Percentiles rank a stretch among this genome's conserved stretches.
These are phyloP conservation scores for Psilanteris sp. DNA, from an alignment of 1,140 invertebrate genomes.

Conservation along the genomic window DNA sequence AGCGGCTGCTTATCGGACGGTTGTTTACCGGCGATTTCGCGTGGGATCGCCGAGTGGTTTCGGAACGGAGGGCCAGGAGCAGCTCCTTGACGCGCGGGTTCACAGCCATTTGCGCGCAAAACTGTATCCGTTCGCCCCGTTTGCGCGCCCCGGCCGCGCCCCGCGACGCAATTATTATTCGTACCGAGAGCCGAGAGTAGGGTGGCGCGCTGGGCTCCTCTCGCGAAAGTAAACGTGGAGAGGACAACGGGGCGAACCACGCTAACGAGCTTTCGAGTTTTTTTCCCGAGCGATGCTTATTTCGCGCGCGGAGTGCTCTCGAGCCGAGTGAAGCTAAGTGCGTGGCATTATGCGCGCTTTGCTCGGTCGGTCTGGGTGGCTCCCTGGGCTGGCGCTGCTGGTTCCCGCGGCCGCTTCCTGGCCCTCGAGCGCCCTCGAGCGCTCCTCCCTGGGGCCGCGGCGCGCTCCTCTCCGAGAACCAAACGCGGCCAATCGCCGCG, in stretches of 20 bases:
- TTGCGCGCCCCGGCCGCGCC: neutral
- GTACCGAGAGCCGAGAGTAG: slow-evolving; percentile 10
- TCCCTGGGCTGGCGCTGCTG: slow-evolving; percentile 38
- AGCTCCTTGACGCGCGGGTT: neutral
- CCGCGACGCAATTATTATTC: slow-evolving; percentile 44
- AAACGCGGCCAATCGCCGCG: slow-evolving; percentile 69
- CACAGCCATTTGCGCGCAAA: slow-evolving; percentile 27
- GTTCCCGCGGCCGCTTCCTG: slow-evolving; percentile 48
- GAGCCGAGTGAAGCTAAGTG: slow-evolving; percentile 67
- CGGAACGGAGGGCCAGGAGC: no score
- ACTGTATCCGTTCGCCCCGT: slow-evolving; percentile 21
- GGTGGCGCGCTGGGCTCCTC: slow-evolving; percentile 9
- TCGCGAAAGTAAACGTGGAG: slow-evolving; percentile 30
- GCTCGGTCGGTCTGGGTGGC: slow-evolving; percentile 30
- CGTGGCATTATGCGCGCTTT: slow-evolving; percentile 63
- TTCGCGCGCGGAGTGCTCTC: slow-evolving; percentile 69
- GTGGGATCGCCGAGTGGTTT: no score
- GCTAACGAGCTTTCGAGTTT: slow-evolving; percentile 76
- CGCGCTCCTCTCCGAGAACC: slow-evolving; percentile 74
- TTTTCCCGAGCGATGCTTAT: slow-evolving; percentile 65
- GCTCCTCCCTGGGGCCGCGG: slow-evolving; percentile 73
- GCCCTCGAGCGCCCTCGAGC: slow-evolving; percentile 68
- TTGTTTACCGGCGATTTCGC: no score
- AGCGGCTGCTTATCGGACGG: no score
- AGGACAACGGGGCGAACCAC: slow-evolving; percentile 65